Evolutionary conservation across 1,140 invertebrate genomes (phyloP).

Genomic region (Palaemon carinicauda): DNA sequence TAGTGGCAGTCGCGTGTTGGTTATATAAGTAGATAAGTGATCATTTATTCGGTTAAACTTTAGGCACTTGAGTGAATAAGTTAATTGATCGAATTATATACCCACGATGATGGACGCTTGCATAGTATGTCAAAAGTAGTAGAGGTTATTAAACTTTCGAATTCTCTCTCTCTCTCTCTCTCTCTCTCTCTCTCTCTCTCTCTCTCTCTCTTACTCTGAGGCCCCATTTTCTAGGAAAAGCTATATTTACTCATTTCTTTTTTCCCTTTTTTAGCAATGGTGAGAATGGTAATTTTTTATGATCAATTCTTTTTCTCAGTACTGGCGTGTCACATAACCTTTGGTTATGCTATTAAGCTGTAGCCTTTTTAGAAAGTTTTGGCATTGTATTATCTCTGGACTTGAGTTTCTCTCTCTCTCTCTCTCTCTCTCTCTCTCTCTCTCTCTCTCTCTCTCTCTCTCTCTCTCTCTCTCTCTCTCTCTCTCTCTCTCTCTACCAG

Average conservation of each 20-base stretch:
- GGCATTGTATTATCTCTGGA: background rate
- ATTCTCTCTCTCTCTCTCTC: background rate
- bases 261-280: background rate
- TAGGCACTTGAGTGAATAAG: too few relatives aligned
- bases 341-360: too few relatives aligned
- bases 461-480: background rate
- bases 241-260: background rate
- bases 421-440: background rate
- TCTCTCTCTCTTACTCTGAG: slow-evolving; percentile 2
- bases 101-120: too few relatives aligned
- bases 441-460: background rate
- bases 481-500: background rate
- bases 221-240: too few relatives aligned
- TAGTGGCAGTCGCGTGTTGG: too few relatives aligned
- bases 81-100: too few relatives aligned
- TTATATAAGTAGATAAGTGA: too few relatives aligned
- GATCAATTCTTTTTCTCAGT: background rate
- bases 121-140: too few relatives aligned
- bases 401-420: background rate
- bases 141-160: background rate
- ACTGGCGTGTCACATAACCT: background rate
- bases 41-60: too few relatives aligned
- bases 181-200: slow-evolving; percentile 8
- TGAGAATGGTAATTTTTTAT: background rate
- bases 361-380: too few relatives aligned